Percentiles rank a stretch among this genome's conserved stretches.
Evolutionary conservation across 2,888 invertebrate genomes (phyloP).

Genomic region (Arrhopalites spinosus): DNA sequence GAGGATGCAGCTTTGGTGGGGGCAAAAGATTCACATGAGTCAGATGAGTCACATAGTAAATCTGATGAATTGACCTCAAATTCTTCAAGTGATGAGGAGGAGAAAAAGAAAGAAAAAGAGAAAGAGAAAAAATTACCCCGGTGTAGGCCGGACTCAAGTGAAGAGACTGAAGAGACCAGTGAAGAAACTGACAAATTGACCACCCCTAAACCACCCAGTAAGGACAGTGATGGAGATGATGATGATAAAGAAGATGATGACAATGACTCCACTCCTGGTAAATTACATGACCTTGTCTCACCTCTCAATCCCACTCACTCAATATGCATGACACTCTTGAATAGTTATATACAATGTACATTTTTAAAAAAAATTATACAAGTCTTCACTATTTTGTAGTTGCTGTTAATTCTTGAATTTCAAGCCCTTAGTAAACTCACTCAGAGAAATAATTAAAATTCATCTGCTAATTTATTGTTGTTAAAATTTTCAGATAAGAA

Average conservation of each 20-base stretch:
- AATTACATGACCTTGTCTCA: no score
- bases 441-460: no score
- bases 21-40: conserved; percentile 11
- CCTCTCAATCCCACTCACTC: no score
- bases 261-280: not conserved
- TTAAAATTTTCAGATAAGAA: no score
- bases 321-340: no score
- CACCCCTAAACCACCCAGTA: not conserved
- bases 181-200: conserved; percentile 4
- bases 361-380: no score
- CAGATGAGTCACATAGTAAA: conserved; percentile 32
- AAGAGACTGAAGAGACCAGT: conserved; percentile 27
- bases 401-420: no score
- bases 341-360: no score
- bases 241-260: not conserved
- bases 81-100: conserved; percentile 35
- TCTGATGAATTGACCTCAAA: conserved; percentile 35
- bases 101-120: conserved; percentile 21
- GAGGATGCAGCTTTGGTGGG: not conserved
- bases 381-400: no score
- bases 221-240: conserved; percentile 14
- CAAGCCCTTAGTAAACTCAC: no score
- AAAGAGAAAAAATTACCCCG: conserved; percentile 20
- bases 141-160: conserved; percentile 32
- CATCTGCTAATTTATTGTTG: no score